Base-by-base conservation (phyloP, 2,797 vertebrate species). In the Amazonetta brasiliensis region DNA sequence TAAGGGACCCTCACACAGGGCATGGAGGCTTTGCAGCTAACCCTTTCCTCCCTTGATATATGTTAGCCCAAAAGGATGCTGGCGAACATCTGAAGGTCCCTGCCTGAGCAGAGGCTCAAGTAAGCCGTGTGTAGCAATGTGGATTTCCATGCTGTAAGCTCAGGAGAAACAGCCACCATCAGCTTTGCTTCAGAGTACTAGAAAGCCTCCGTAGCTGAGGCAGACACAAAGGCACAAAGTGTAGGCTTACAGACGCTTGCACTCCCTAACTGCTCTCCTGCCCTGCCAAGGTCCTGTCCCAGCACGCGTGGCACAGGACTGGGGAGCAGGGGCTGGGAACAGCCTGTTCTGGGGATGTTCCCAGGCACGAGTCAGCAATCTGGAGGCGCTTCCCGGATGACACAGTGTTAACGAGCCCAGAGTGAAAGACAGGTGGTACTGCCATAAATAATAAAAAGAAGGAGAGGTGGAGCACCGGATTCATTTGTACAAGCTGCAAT, bases 381-480 rank as follows among this genome's bases (percentile, higher is more conserved):
- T 75, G 37, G 46, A 91, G 55, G 50, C 3, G 0, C 33, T 94
- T 92, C 55, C 35, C 21, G 44, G 44, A 71, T 80, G 75, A 84
- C 43, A 80, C 52, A 46, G 33, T 52, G 63, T 84, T 91, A 90
- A 90, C 0, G 0, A 94, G 80, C 39, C 23, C 28, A 37, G 54
- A 91, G 63, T 67, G 52, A 87, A 95, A 94, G 81, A 59, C 33
- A 66, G 35, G 73, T 69, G 28, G 15, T 69, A 73, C 46, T 73
- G 82, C 56, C 12, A 3, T 81, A 90, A 90, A 87, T 64, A 94
- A 90, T 52, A 77, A 90, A 93, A 89, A 87, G 43, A 68, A 87
- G 39, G 78, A 82, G 88, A 95, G 67, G 77, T 69, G 74, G 88
- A 94, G 86, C 30, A 43, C 31, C 28, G 76, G 74, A 67, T 87